Evolutionary conservation across 1,140 invertebrate species (phyloP), one percentile per base, ranked within the genome.

Genomic region (Colletes latitarsis): DNA sequence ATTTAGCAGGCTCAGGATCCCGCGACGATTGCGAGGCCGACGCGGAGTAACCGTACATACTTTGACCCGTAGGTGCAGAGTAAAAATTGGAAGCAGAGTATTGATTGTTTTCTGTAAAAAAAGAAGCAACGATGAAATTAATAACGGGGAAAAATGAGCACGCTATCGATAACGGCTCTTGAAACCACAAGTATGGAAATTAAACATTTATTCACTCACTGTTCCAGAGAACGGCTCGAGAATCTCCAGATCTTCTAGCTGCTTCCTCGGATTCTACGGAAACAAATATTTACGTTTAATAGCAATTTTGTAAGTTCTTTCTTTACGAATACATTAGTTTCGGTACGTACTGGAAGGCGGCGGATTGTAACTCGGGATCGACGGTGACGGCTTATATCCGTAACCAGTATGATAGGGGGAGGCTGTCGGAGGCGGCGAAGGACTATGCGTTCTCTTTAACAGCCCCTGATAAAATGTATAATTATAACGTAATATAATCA

Each of bases 181-280:
- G 17, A 79, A 82, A 66, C 15, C 53, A 70, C 67, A 79, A 64
- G 41, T 21, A 79, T 68, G 21, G 46, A 79, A 12, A 62, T 58
- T 74, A 60, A 70, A 85, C 55, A 14, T 74, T 83, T 75, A 75
- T 70, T 82, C 49, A 88, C 96, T 96, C 94, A 97, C 96, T 97
- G 93, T 96, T 97, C 96, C 96, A 97, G 86, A 97, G 95, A 87
- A 97, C 96, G 83, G 96, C 95, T 90, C 96, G 94, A 86, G 95
- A 94, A 94, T 96, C 96, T 90, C 96, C 95, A 91, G 96, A 95
- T 91, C 95, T 94, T 92, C 95, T 95, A 85, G 96, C 94, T 91
- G 95, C 95, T 92, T 96, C 96, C 91, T 97, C 96, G 92, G 96
- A 95, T 94, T 97, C 96, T 97, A 94, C 86, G 96, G 95, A 83